Conservation (phyloP, 2,888 invertebrate species). For the Protonemura montana region DNA sequence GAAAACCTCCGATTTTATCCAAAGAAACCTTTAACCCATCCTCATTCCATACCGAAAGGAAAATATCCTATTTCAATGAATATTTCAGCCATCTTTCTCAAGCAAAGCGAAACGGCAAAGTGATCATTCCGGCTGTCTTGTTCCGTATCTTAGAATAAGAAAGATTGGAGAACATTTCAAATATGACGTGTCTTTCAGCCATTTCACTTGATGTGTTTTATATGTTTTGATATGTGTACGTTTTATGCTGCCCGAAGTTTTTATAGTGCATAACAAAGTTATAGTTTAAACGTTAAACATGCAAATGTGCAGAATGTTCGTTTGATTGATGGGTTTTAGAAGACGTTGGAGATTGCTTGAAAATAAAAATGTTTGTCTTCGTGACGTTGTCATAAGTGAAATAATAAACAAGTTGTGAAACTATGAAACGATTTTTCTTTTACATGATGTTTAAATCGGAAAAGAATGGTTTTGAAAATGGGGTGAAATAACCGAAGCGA, state of each 20-base stretch:
- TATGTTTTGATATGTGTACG: not conserved
- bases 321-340: not conserved
- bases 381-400: not conserved
- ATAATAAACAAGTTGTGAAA: not conserved
- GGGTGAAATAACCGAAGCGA: too few relatives aligned
- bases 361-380: not conserved
- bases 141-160: constrained; percentile 1
- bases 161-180: constrained; percentile 21
- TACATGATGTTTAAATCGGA: too few relatives aligned
- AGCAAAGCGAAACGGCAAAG: not conserved
- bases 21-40: not conserved
- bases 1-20: not conserved
- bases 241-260: not conserved
- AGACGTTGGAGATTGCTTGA: not conserved
- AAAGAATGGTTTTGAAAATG: too few relatives aligned
- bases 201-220: not conserved
- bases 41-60: not conserved
- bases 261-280: constrained; percentile 4
- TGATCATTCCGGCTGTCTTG: constrained; percentile 12
- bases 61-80: constrained; percentile 7
- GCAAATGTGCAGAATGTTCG: not conserved
- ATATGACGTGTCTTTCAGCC: constrained; percentile 10
- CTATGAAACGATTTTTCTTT: not conserved
- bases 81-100: constrained; percentile 12
- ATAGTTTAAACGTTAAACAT: not conserved